Percentiles rank a stretch among this genome's conserved stretches.
Conservation (phyloP, 2,113 vertebrate species). For the Octodon degus region DNA sequence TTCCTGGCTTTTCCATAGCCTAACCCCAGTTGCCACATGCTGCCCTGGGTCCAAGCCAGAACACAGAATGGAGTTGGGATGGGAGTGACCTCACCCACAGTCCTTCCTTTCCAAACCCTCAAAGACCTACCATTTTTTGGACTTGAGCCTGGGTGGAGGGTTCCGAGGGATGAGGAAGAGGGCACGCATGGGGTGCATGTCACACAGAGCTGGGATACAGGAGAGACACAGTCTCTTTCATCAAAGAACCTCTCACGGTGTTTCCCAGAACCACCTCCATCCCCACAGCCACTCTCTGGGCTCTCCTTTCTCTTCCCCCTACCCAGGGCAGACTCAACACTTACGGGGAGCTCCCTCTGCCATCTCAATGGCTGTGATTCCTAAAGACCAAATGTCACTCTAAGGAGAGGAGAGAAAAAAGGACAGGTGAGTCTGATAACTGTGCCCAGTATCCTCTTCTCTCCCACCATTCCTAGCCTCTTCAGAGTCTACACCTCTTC, state of each 20-base stretch:
- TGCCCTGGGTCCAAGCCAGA: not conserved
- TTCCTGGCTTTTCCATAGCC: not conserved
- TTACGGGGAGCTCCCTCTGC: conserved; percentile 96
- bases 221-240: not conserved
- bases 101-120: not conserved
- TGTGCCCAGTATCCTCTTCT: not conserved
- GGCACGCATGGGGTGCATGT: conserved; percentile 96
- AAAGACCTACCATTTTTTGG: conserved; percentile 93
- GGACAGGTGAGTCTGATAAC: not conserved
- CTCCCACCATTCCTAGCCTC: not conserved
- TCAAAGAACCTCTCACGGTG: not conserved
- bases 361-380: conserved; percentile 97
- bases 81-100: not conserved
- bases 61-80: not conserved
- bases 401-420: conserved; percentile 76
- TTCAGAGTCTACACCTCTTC: not conserved
- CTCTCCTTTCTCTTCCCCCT: not conserved
- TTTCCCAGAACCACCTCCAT: not conserved
- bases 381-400: conserved; percentile 96
- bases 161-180: conserved; percentile 96
- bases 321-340: conserved; percentile 74
- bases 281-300: not conserved
- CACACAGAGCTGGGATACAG: conserved; percentile 89
- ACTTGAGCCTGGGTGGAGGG: conserved; percentile 94
- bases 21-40: not conserved